These are phyloP conservation scores for Bedellia somnulentella DNA, from an alignment of 2,888 invertebrate genomes.

Conservation along the genomic window DNA sequence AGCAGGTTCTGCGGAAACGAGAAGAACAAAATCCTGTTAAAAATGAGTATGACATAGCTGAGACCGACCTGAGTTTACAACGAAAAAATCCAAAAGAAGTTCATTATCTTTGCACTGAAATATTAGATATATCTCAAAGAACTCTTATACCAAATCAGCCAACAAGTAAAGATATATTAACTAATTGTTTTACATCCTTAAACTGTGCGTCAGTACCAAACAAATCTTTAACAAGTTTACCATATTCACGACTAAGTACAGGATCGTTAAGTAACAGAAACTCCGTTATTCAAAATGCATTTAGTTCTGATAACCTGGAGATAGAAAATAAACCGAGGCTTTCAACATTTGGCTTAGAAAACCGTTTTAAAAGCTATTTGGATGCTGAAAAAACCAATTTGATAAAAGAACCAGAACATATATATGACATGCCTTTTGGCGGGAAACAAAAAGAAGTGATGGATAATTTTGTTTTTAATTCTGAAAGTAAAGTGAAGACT, in stretches of 20 bases:
- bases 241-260: slow-evolving; percentile 33
- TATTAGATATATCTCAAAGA: slow-evolving; percentile 38
- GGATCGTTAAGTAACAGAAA: slow-evolving; percentile 16
- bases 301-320: slow-evolving; percentile 20
- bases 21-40: slow-evolving; percentile 30
- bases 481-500: slow-evolving; percentile 9
- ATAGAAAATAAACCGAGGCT: slow-evolving; percentile 11
- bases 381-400: slow-evolving; percentile 36
- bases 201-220: slow-evolving; percentile 34
- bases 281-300: no score
- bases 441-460: slow-evolving; percentile 1
- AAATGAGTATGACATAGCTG: slow-evolving; percentile 21
- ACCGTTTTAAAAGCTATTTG: slow-evolving; percentile 41
- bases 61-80: slow-evolving; percentile 21
- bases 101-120: slow-evolving; percentile 52
- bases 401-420: slow-evolving; percentile 44
- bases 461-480: slow-evolving; percentile 10
- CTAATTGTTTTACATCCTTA: slow-evolving; percentile 41
- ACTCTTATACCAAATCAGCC: slow-evolving; percentile 24
- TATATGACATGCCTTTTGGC: slow-evolving; percentile 65
- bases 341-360: slow-evolving; percentile 16
- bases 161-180: slow-evolving; percentile 21
- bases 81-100: slow-evolving; percentile 39
- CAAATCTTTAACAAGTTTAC: slow-evolving; percentile 36
- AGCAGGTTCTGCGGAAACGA: slow-evolving; percentile 57